Evolutionary conservation across 1,140 invertebrate species (phyloP), one percentile per base, ranked within the genome.

Genomic region (Vanessa tameamea): DNA sequence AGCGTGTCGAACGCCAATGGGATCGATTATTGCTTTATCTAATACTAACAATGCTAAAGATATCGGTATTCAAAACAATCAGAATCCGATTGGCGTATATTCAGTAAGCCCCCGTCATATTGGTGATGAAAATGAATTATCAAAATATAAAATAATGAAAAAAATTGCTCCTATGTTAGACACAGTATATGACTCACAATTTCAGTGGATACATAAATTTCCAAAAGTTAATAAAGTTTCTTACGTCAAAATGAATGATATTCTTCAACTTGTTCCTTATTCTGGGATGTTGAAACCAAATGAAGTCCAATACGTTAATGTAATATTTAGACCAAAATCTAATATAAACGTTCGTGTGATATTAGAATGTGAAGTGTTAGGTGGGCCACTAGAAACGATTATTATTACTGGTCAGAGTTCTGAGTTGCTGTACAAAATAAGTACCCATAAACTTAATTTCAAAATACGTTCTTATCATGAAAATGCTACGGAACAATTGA

Each of bases 391-490:
- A 8, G 90, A 92, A 83, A 76, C 78, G 11, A 82, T 91, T 50
- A 66, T 75, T 37, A 77, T 92, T 6, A 86, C 82, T n/a, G 91
- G 89, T 15, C 82, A 87, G 81, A 90, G 89, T 77, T 89, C 88
- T 13, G 85, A 89, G 72, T 79, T 92, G 61, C 84, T 85, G 66
- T 92, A 89, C 67, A 78, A 80, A 70, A 79, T 92, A 47, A 90
- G 84, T 64, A 78, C 84, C 9, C 73, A 81, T 64, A 87, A 78
- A 76, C 64, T 92, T 16, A 91, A 92, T 76, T 92, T 91, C 63
- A 90, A 89, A 87, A 92, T 91, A 72, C 86, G 87, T 73, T 89
- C 89, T 37, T 92, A 88, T 81, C 85, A 92, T 68, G 87, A 92
- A 69, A 81, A 83, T 64, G 88, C 89, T n/a, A 72, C 76, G 23